Conservation (phyloP, 2,113 vertebrate species). For the Carlito syrichta region DNA sequence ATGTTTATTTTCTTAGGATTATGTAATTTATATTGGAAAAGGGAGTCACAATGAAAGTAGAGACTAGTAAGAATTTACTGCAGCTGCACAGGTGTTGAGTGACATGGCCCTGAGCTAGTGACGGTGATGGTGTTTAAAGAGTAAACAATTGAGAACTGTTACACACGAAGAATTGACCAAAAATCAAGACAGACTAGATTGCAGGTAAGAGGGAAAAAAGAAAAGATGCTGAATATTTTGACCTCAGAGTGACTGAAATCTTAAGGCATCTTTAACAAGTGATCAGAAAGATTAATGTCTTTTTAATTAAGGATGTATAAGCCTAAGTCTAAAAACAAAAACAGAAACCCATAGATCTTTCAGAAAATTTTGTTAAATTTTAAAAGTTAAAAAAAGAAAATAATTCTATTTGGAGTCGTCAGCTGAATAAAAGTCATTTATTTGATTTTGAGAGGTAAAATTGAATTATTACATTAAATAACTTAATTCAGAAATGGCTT, state of each 20-base stretch:
- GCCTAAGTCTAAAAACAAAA: background rate
- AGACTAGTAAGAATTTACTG: background rate
- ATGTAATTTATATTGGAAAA: background rate
- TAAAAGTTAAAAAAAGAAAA: background rate
- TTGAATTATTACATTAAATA: background rate
- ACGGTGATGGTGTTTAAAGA: background rate
- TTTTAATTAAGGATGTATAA: background rate
- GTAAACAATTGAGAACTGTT: background rate
- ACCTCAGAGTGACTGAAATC: background rate
- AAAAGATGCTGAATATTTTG: background rate
- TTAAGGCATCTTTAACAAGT: background rate
- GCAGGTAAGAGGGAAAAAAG: background rate
- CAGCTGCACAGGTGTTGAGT: background rate
- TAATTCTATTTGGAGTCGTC: background rate
- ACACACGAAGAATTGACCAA: background rate
- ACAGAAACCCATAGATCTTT: background rate
- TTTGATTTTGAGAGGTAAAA: constrained; percentile 33
- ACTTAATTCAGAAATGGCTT: constrained; percentile 29
- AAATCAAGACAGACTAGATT: background rate
- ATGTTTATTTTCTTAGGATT: background rate
- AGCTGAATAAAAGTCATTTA: background rate
- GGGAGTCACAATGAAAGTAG: background rate
- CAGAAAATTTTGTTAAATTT: background rate
- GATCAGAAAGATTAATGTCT: background rate
- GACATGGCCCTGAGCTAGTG: background rate